phyloP scores from a whole-genome alignment of 92 coral and sea anemone genomes.

The Zoanthus gigantus region DNA sequence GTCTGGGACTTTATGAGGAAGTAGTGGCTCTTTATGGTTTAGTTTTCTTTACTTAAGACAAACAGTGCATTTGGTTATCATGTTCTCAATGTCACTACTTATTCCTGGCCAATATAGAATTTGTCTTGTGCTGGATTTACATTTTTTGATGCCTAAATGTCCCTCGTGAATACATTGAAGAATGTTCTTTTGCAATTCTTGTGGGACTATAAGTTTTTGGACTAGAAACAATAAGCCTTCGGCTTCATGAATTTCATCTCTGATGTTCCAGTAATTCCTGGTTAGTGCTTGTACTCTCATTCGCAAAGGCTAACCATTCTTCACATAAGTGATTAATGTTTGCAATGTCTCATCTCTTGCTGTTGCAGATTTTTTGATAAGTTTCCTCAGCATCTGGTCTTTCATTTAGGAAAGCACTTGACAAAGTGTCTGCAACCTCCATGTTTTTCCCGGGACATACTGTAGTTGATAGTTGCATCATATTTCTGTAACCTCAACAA shows the following conservation, averaged over 20 bases:
- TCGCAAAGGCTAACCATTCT: too few relatives aligned
- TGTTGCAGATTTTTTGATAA: too few relatives aligned
- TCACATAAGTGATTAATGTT: too few relatives aligned
- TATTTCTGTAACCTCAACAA: too few relatives aligned
- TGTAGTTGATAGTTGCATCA: too few relatives aligned
- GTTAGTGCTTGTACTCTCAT: too few relatives aligned
- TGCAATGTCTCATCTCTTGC: too few relatives aligned
- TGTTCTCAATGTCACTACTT: slow-evolving; percentile 56
- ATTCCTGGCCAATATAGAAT: slow-evolving; percentile 65
- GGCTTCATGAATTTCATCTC: slow-evolving; percentile 57
- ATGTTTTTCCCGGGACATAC: too few relatives aligned
- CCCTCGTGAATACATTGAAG: slow-evolving; percentile 61
- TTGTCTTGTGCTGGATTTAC: slow-evolving; percentile 56
- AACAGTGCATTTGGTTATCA: slow-evolving; percentile 48
- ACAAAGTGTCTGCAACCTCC: too few relatives aligned
- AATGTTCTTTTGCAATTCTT: slow-evolving; percentile 53
- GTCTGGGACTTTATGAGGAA: slow-evolving; percentile 47
- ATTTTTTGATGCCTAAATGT: slow-evolving; percentile 74
- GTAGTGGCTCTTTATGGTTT: slow-evolving; percentile 54
- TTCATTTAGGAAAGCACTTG: too few relatives aligned
- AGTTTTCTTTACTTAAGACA: slow-evolving; percentile 31
- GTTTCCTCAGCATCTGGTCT: too few relatives aligned
- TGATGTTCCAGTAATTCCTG: slow-evolving; percentile 34
- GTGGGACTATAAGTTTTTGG: slow-evolving; percentile 13
- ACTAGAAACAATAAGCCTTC: slow-evolving; percentile 65